A percentile compares a stretch with the other conserved stretches of the same genome.
These are phyloP conservation scores for Epinephelus fuscoguttatus DNA, from an alignment of 2,113 vertebrate species.

Conservation along the genomic window DNA sequence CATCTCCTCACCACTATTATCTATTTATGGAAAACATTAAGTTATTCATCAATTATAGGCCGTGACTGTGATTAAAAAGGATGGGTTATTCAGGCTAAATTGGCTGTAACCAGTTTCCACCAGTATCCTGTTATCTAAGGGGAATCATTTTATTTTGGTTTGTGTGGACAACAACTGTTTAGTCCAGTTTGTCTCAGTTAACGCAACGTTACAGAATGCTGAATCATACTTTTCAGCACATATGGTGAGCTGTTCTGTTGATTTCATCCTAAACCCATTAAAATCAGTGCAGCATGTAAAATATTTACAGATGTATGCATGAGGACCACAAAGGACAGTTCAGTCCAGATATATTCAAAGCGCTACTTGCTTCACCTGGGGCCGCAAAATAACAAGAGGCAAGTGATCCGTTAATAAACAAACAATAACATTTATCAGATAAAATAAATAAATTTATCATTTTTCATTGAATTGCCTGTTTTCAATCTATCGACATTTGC, in stretches of 20 bases:
- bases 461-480: no score
- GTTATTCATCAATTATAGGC: conserved; percentile 42
- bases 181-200: conserved; percentile 6
- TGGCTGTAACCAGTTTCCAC: background rate
- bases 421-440: no score
- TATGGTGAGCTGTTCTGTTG: conserved; percentile 19
- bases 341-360: background rate
- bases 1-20: conserved; percentile 36
- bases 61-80: conserved; percentile 24
- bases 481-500: no score
- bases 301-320: background rate
- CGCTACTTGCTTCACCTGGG: no score
- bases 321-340: conserved; percentile 20
- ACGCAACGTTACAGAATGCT: conserved; percentile 1
- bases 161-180: background rate
- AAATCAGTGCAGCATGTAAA: conserved; percentile 15
- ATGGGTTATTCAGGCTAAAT: background rate
- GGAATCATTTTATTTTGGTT: conserved; percentile 1
- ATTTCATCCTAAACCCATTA: conserved; percentile 10
- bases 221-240: conserved; percentile 40
- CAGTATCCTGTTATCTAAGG: background rate
- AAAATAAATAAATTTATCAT: no score
- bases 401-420: no score
- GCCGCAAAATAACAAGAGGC: no score
- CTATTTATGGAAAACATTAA: conserved; percentile 45